Evolutionary conservation across 1,140 invertebrate species (phyloP), one percentile per base, ranked within the genome.

Genomic region (Psilanteris sp.): DNA sequence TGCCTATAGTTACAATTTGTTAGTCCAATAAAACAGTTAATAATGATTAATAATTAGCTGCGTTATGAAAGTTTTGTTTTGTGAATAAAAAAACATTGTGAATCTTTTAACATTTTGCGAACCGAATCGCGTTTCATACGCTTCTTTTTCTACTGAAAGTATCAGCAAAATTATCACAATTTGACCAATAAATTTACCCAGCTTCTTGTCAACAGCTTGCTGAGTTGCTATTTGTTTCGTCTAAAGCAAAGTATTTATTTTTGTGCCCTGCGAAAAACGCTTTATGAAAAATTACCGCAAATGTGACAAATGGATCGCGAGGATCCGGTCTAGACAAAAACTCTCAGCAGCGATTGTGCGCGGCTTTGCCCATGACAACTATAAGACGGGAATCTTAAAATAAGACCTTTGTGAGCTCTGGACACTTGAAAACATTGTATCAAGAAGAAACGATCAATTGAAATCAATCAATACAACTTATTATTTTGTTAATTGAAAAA

Each of bases 261-360:
- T 62, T 48, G 18, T 13, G 2, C n/a, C 8, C 11, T 3, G 27
- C 13, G 54, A 48, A 67, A 48, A 68, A 41, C 34, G 7, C 31
- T 50, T 57, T 62, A 64, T 72, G 57, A 72, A 55, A 72, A 72
- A 72, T 72, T 72, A 64, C 48, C 39, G 14, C 32, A 41, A 57
- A 64, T 64, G 68, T 72, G 68, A 72, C 57, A 64, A 72, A 72
- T 72, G 48, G 57, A 39, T 55, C 37, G 18, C 44, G 22, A 16
- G 8, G 39, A 9, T n/a, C 29, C 16, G 9, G 3, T 34, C 29
- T n/a, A 10, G 11, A 46, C 36, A 68, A 68, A 68, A 68, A 68
- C 50, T 18, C 3, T 32, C 37, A 3, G 41, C 57, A 39, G 48
- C 14, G 52, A 57, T 71, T 57, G 64, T 5, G 26, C 52, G 29